Conservation (phyloP, 2,888 invertebrate species). For the Globia sparganii region DNA sequence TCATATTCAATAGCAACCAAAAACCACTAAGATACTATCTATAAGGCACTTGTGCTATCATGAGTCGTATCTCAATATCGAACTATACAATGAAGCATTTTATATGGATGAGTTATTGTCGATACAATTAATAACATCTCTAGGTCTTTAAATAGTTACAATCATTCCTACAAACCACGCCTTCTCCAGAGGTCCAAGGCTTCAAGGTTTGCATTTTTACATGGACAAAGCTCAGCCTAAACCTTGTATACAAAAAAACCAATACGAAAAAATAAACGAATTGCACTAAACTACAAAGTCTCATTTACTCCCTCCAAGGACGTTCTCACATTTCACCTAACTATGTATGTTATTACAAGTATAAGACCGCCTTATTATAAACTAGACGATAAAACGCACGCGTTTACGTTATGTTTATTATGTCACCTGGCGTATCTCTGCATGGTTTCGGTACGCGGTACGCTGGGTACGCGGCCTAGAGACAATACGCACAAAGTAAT, state of each 20-base stretch:
- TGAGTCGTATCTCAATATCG: no score
- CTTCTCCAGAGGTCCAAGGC: neutral
- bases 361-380: constrained; percentile 65
- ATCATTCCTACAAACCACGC: no score
- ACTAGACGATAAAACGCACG: constrained; percentile 74
- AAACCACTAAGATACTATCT: no score
- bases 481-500: constrained; percentile 65
- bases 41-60: no score
- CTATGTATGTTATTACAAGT: constrained; percentile 8
- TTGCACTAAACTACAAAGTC: neutral
- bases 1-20: no score
- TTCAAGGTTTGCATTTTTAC: no score
- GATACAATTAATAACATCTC: no score
- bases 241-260: neutral
- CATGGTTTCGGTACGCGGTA: constrained; percentile 47
- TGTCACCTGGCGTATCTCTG: constrained; percentile 61
- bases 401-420: constrained; percentile 65
- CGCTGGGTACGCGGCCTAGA: constrained; percentile 28
- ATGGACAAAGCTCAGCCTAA: neutral
- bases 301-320: constrained; percentile 11
- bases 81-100: no score
- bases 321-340: constrained; percentile 15
- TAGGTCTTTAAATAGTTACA: no score
- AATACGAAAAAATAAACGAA: neutral
- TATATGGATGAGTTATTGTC: no score